Percentiles rank a stretch among this genome's conserved stretches.
phyloP scores from a whole-genome alignment of 1,140 invertebrate species.

The Temnothorax curvispinosus region DNA sequence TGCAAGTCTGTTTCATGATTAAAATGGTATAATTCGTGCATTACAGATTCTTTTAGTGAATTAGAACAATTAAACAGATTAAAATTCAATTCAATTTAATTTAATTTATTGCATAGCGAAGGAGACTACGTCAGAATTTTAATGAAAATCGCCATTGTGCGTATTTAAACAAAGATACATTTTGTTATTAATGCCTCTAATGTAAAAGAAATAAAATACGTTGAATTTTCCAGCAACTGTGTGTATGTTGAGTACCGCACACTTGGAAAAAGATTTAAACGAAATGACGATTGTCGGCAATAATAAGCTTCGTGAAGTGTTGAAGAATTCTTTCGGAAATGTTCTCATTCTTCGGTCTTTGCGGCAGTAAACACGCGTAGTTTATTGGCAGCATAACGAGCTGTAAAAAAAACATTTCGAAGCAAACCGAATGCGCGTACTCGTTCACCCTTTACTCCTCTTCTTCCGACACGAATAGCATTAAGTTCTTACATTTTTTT shows the following conservation, averaged over 20 bases:
- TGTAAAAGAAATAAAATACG: background rate
- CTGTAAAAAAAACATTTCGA: conserved; percentile 27
- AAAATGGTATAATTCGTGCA: background rate
- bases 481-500: background rate
- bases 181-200: background rate
- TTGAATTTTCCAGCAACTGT: background rate
- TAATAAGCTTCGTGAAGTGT: conserved; percentile 3
- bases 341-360: conserved; percentile 45
- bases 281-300: background rate
- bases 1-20: background rate
- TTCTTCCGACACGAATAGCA: background rate
- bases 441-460: background rate
- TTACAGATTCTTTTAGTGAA: background rate
- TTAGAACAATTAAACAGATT: background rate
- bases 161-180: background rate
- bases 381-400: background rate
- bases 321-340: conserved; percentile 19
- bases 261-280: conserved; percentile 4
- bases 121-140: no score
- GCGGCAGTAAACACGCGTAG: conserved; percentile 9
- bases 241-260: background rate
- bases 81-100: background rate
- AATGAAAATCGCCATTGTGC: background rate
- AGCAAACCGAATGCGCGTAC: background rate
- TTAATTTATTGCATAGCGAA: no score